Base-by-base conservation (phyloP, 2,797 vertebrate genomes). In the Sebastes oblongus region DNA sequence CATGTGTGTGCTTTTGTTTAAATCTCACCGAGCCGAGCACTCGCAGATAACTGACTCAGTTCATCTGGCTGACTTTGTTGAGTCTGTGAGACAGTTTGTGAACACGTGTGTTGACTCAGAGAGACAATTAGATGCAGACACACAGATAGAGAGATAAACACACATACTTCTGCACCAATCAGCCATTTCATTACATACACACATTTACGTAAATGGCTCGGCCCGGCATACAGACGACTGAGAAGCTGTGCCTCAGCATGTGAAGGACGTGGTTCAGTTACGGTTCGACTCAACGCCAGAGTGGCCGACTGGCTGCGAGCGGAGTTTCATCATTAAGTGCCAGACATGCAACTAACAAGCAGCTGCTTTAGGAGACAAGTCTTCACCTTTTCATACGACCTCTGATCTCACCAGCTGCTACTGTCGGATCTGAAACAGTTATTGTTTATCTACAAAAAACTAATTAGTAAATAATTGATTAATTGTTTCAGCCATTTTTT, bases 101-200 rank as follows among this genome's bases (percentile, higher is more conserved):
- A 56, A 61, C 77, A 70, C n/a, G 2, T 22, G 62, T 78, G 82
- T 83, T 77, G 58, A 80, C 64, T 85, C 80, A 55, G 8, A 66
- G 27, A 62, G 60, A 58, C n/a, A 72, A 85, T 75, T 77, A 59
- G 71, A 77, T 13, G 75, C 83, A 73, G 79, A 52, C 73, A 20
- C 58, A 18, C 50, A 66, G 84, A 84, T 82, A 22, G 27, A 61
- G 73, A 82, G 73, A 82, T 75, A 81, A 78, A 77, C 60, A 58
- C 52, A 58, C 59, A 24, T 65, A 34, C 27, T 52, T 52, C 2
- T n/a, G 32, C 39, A 60, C 59, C 71, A 82, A 78, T 81, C 70
- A 72, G 77, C 25, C 59, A 8, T 81, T 79, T 81, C 56, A 73
- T 34, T 65, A 16, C 66, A 29, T 8, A 12, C 34, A 71, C 34